Evolutionary conservation across 2,797 vertebrate species (phyloP), one percentile per base, ranked within the genome.

Genomic region (Amblyopsis hoosieri): DNA sequence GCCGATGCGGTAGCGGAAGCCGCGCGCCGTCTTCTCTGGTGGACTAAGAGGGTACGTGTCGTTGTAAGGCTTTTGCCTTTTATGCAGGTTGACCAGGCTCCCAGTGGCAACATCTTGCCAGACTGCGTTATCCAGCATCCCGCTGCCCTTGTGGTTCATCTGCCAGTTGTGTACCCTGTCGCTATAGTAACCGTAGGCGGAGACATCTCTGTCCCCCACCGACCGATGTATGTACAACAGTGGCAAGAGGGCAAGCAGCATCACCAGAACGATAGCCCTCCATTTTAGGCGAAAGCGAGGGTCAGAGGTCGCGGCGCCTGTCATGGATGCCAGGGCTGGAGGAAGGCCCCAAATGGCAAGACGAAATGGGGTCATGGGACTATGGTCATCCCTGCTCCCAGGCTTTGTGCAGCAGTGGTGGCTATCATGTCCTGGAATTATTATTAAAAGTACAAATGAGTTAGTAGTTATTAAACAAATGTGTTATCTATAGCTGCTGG

Each of bases 271-370:
- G 37, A 99, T 96, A 47, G 95, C 94, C 66, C 78, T 93, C 97
- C 97, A 98, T 89, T 93, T 95, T 45, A 93, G 94, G 65, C 93
- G 93, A 87, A 98, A 96, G 67, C 96, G 96, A 0, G 94, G 90
- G 67, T 98, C 96, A 0, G 92, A 80, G 15, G 91, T 76, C 79
- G 92, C 90, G 67, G 90, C 64, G 55, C 79, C 82, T 1, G 76
- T 94, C 94, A 97, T 95, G 91, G 95, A 95, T 15, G 91, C 90
- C 52, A 96, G 92, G 78, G 94, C 92, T 80, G 81, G 50, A 0
- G 94, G 94, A 52, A 95, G 90, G 57, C 94, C 89, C 75, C 93
- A 93, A 57, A 93, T 76, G 0, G 93, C 91, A 56, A 94, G 91
- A 76, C 92, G 90, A 15, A 95, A 90, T 0, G 94, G 84, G 84